Evolutionary conservation across 1,140 invertebrate species (phyloP), one percentile per base, ranked within the genome.

Genomic region (Ctenoplectra terminalis): DNA sequence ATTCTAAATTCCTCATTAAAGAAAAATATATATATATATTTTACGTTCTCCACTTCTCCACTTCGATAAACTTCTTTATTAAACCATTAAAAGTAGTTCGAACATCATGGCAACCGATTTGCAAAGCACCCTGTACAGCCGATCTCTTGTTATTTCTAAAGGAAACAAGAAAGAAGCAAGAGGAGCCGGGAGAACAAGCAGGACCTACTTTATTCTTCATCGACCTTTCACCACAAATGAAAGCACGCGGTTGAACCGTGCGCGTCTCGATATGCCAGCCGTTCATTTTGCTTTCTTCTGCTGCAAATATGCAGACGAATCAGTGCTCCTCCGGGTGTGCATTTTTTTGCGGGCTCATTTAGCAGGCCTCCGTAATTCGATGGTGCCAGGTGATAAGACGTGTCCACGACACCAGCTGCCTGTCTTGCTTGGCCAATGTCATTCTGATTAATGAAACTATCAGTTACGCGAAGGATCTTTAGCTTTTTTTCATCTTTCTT

Each of bases 401-500:
- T 37, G 26, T 31, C 31, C 52, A 50, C 60, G 50, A 66, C 29
- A 34, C 67, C 83, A 85, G 78, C 72, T 82, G 84, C 83, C 46
- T 46, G 56, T 72, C 56, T 64, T 66, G 56, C 80, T 89, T 63
- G 70, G 43, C 77, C 82, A 77, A 83, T 85, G 86, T 88, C 87
- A 84, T 85, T 88, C 82, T 88, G 78, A 82, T 90, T 90, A 89
- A 90, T 85, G 81, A 87, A 86, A 74, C 89, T 87, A 89, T 90
- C 90, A 85, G 82, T 90, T 90, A 90, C 79, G 73, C 34, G 56
- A 3, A n/a, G n/a, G 26, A 31, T 52, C 64, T 29, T 26, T 34
- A 15, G 20, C 43, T 58, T 9, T 29, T 60, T 9, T 48, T 46
- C 15, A 11, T 20, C 37, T 20, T 40, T n/a, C 20, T 23, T 17